Base-by-base conservation (phyloP, 2,113 vertebrate species). In the Ovibos moschatus region DNA sequence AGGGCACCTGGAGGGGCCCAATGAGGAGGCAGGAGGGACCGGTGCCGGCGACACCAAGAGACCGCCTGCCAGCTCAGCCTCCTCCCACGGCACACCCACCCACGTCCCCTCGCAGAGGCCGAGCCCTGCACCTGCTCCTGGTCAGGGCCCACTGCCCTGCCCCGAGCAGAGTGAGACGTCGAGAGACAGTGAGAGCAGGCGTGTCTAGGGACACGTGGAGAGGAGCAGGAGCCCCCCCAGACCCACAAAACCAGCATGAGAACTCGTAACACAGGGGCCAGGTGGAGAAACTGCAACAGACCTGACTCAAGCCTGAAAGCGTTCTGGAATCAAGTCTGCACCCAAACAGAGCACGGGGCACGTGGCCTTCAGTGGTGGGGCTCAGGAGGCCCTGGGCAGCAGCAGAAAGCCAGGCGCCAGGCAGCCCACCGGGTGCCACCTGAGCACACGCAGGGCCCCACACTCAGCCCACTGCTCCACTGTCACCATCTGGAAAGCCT, bases 71-170 rank as follows among this genome's bases (percentile, higher is more conserved):
- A 23, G 6, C 21, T 2, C 3, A 1, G 64, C 28, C 51, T 19
- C 84, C 51, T n/a, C 25, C 36, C 1, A 4, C 0, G 1, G n/a
- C 25, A 21, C 1, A 0, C 7, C 36, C 0, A 5, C n/a, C 71
- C 45, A 76, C 0, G 10, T 51, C 47, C 53, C 60, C 33, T 47
- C 45, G 12, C 1, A 0, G 27, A 89, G 85, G 30, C 62, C 4
- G 2, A 57, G 43, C 11, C 67, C 79, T 33, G 13, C 23, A 6
- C 55, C 74, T 76, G 19, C 12, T 62, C 50, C 62, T 3, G 19
- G 62, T 27, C 33, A 0, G 15, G 76, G 5, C 8, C 33, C 51
- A 45, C 45, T 6, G 1, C 51, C 2, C 33, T 43, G 40, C 14
- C 51, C 25, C 2, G 11, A 40, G 53, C 89, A 86, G 45, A 45